Evolutionary conservation across 2,113 vertebrate genomes (phyloP).

Genomic region (Morone chrysops): DNA sequence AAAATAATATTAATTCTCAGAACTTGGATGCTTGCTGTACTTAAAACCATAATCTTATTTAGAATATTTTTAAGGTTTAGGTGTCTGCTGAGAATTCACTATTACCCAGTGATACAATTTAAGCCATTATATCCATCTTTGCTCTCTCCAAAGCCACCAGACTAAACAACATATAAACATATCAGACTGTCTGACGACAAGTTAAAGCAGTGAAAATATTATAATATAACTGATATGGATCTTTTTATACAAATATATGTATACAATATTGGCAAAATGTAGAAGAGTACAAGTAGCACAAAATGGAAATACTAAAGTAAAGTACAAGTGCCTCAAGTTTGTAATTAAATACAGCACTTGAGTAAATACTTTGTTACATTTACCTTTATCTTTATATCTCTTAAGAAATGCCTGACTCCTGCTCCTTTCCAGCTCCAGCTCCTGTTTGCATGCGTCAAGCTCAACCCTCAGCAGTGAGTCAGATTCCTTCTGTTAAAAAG

Average conservation of each 20-base stretch:
- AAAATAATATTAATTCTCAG: background rate
- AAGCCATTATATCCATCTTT: no score
- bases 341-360: no score
- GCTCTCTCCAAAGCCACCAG: no score
- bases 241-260: no score
- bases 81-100: background rate
- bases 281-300: background rate
- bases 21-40: background rate
- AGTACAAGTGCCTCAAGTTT: background rate
- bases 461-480: constrained; percentile 59
- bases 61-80: background rate
- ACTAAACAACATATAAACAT: no score
- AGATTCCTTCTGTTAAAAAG: constrained; percentile 56
- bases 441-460: constrained; percentile 75
- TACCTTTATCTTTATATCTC: constrained; percentile 44
- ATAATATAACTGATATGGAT: no score
- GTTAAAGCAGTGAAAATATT: no score
- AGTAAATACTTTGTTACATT: background rate
- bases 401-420: constrained; percentile 55
- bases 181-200: no score
- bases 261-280: no score
- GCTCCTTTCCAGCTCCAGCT: constrained; percentile 75
- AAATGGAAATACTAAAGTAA: background rate
- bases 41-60: background rate
- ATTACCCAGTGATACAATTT: background rate